Conservation (phyloP, 2,113 vertebrate genomes). For the Mesitornis unicolor region DNA sequence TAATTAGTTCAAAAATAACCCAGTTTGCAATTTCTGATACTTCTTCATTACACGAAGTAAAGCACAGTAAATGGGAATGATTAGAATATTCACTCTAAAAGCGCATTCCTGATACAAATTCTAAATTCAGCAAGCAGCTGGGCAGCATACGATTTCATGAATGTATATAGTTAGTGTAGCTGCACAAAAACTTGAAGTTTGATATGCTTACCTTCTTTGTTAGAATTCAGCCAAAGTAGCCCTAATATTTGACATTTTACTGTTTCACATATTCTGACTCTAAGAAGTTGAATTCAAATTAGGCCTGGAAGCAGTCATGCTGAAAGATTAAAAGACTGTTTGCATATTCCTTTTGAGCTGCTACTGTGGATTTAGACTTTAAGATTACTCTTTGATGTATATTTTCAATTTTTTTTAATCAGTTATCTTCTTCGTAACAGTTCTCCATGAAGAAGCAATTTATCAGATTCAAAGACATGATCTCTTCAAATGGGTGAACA, state of each 20-base stretch:
- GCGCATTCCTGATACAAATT: not conserved
- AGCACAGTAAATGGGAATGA: not conserved
- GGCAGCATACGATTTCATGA: not conserved
- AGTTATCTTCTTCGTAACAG: not conserved
- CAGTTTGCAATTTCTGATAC: not conserved
- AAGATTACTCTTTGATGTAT: not conserved
- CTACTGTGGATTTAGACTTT: not conserved
- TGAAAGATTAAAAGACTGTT: not conserved
- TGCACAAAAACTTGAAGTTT: not conserved
- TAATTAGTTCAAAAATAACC: not conserved
- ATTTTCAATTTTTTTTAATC: not conserved
- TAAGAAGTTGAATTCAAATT: not conserved
- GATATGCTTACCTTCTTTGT: not conserved
- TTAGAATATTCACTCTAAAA: not conserved
- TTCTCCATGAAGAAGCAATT: not conserved
- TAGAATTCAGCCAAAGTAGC: not conserved
- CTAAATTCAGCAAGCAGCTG: not conserved
- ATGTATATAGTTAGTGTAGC: not conserved
- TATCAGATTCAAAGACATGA: not conserved
- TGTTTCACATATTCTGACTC: not conserved
- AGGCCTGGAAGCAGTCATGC: not conserved
- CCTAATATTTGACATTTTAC: not conserved
- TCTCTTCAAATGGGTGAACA: not conserved
- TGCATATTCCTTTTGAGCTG: not conserved
- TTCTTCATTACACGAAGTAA: not conserved